Percentiles rank a stretch among this genome's conserved stretches.
These are phyloP conservation scores for Rhinoderma darwinii DNA, from an alignment of 2,113 vertebrate species.

Conservation along the genomic window DNA sequence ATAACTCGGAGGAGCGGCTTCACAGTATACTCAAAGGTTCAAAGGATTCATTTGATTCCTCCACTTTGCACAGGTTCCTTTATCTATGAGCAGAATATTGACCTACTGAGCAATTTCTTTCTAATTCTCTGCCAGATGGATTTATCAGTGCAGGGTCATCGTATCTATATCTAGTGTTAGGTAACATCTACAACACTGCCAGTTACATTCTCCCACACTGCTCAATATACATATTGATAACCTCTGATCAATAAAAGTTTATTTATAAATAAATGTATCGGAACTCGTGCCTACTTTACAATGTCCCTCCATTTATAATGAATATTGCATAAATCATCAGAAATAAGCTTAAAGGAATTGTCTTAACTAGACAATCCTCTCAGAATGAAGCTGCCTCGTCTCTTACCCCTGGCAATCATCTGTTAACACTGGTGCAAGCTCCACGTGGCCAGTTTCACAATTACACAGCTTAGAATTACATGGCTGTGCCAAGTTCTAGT, in stretches of 20 bases:
- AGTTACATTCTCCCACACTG: neutral
- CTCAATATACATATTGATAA: neutral
- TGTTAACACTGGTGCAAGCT: no score
- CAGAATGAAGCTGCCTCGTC: no score
- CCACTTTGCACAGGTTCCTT: neutral
- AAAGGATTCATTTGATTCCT: neutral
- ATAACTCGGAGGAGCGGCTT: no score
- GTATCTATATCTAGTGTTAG: neutral
- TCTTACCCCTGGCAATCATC: no score
- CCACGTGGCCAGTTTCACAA: no score
- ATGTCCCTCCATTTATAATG: neutral
- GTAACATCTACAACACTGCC: neutral
- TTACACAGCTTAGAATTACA: no score
- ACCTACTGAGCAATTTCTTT: neutral
- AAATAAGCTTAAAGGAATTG: neutral
- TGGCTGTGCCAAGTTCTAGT: no score
- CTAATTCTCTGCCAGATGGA: neutral
- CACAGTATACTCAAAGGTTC: neutral
- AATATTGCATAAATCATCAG: neutral
- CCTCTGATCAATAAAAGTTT: neutral
- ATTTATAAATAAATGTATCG: neutral
- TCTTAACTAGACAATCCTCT: no score
- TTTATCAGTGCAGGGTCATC: neutral
- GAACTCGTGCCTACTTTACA: neutral
- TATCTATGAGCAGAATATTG: neutral